These are phyloP conservation scores for Opisthograptis luteolata DNA, from an alignment of 2,888 invertebrate genomes.

Conservation along the genomic window DNA sequence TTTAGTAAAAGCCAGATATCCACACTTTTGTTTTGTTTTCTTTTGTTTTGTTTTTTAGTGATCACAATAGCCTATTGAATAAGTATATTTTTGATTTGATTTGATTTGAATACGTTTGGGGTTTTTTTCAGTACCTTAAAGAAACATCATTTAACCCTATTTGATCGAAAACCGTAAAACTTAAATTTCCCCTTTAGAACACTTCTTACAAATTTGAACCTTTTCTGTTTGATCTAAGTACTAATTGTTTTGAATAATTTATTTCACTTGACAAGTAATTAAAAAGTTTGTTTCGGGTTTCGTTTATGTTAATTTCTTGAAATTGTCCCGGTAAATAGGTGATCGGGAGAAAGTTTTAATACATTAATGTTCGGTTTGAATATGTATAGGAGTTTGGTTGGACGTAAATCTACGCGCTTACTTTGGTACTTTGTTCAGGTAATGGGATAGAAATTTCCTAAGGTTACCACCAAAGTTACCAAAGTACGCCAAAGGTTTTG, in stretches of 20 bases:
- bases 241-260: conserved; percentile 73
- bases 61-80: too few species aligned
- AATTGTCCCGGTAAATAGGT: conserved; percentile 61
- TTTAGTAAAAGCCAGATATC: too few species aligned
- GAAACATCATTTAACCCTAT: neutral
- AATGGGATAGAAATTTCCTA: conserved; percentile 20
- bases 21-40: too few species aligned
- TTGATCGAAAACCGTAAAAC: conserved; percentile 6
- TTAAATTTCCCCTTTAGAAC: conserved; percentile 5
- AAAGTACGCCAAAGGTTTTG: neutral
- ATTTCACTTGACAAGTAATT: conserved; percentile 71
- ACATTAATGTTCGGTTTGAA: conserved; percentile 54
- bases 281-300: conserved; percentile 64
- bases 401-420: conserved; percentile 30
- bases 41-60: too few species aligned
- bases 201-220: conserved; percentile 17
- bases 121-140: too few species aligned
- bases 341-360: conserved; percentile 63
- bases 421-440: conserved; percentile 28
- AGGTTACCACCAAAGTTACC: conserved; percentile 4
- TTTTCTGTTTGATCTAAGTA: conserved; percentile 51
- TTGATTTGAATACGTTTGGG: too few species aligned
- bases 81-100: neutral
- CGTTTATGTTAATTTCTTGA: conserved; percentile 60
- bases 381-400: conserved; percentile 53